Evolutionary conservation across 92 coral and sea anemone genomes (phyloP), one percentile per base, ranked within the genome.

Genomic region (Porites rus): DNA sequence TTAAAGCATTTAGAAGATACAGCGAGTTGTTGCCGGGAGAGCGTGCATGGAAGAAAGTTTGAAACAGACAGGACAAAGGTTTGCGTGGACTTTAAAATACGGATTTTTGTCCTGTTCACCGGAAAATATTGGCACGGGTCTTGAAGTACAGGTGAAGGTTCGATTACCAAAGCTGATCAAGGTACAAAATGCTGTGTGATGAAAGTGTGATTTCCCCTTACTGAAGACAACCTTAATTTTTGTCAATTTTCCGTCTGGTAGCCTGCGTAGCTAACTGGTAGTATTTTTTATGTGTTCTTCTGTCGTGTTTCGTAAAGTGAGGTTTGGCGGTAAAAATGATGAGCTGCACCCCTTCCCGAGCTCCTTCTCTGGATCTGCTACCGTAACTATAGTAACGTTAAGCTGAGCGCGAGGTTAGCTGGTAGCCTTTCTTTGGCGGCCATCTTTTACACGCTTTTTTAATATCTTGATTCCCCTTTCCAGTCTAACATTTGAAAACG

Each of bases 41-140:
- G 59, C 20, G 11, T 89, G 51, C 20, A 10, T 89, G 12, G 86
- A 89, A 25, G 58, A 14, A n/a, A 74, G 52, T 46, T 79, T 90
- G 51, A 80, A 25, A 18, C 65, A 51, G 28, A 65, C 75, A 20
- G 83, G 73, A 19, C 79, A 80, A 51, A 38, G 38, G 52, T 90
- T 79, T 58, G 78, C 83, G 72, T 90, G 93, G 93, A 59, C 69
- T 59, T 64, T 68, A 6, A 85, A 56, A 69, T 86, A 85, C 51
- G 90, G 93, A 51, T 90, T 56, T 46, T 79, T 90, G 81, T 75
- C 93, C 9, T 85, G 93, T 63, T 72, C 79, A 66, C 84, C 83
- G 52, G 18, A 75, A 43, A 80, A 90, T 59, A 10, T 90, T 13
- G 90, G 93, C 20, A 86, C 90, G 7, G 90, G 93, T 20, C 70